Base-by-base conservation (phyloP, 2,113 vertebrate genomes). In the Mobula birostris region DNA sequence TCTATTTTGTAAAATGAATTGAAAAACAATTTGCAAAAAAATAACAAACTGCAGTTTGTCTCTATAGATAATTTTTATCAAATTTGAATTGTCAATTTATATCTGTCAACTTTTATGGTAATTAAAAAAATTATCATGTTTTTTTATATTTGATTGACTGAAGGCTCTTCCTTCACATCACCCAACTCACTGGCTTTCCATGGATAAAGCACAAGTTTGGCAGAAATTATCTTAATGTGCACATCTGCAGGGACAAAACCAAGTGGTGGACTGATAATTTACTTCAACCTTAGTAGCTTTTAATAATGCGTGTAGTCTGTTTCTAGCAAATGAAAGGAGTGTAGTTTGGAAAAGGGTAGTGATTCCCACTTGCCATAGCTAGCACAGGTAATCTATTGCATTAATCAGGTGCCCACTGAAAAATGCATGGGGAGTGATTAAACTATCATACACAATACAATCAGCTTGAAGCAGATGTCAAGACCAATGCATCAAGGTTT, bases 401-500 rank as follows among this genome's bases (percentile, higher is more conserved):
- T 96, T 97, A 97, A 97, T 97, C 96, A 97, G 90, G 74, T 94
- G 96, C 96, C 95, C 96, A 96, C 96, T 96, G 96, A 96, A 96
- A 97, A 97, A 96, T 96, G 96, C 96, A 96, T 95, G 94, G 95
- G 95, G 96, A 97, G 96, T 97, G 97, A 97, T 97, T 97, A 97
- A 97, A 95, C 96, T 96, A 97, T 97, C 97, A 96, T 97, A 97
- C 95, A 96, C 96, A 96, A 96, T 97, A 96, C 96, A 96, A 5
- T 97, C 96, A 96, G 96, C 96, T 95, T 96, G 97, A 96, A 97
- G 95, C 94, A 94, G 96, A 97, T 97, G 96, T 97, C 96, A 97
- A 95, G 97, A 96, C 96, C 96, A 97, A 97, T 98, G 96, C 95
- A 97, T 98, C 97, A 97, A 96, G 95, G 95, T 97, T 97, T 97